These are phyloP conservation scores for Sylvicola fuscatus DNA, from an alignment of 2,888 invertebrate genomes.

Conservation along the genomic window DNA sequence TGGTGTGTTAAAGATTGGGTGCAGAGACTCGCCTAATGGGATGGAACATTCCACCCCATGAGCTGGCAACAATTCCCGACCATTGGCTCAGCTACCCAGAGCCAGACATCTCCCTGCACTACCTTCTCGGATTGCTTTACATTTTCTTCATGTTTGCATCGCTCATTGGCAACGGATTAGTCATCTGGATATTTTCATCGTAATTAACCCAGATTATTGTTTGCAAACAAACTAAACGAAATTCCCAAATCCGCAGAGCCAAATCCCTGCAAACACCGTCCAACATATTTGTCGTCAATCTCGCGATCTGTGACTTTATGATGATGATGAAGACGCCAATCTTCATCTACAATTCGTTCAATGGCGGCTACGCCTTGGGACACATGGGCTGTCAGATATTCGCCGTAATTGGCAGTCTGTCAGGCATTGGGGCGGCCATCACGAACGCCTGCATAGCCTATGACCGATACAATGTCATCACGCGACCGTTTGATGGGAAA, in stretches of 20 bases:
- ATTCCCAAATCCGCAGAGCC: constrained; percentile 14
- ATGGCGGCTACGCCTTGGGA: constrained; percentile 55
- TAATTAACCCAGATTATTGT: constrained; percentile 13
- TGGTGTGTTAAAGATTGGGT: constrained; percentile 8
- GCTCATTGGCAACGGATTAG: constrained; percentile 61
- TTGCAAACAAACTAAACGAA: background rate
- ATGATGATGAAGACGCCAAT: constrained; percentile 78
- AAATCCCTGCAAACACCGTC: constrained; percentile 36
- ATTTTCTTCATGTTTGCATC: constrained; percentile 51
- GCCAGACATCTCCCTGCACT: constrained; percentile 63
- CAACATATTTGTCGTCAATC: constrained; percentile 63
- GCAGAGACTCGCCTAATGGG: constrained; percentile 34
- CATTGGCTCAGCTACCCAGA: constrained; percentile 67
- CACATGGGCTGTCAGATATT: constrained; percentile 57
- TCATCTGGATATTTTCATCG: constrained; percentile 67
- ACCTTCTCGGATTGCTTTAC: constrained; percentile 57
- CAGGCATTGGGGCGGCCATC: constrained; percentile 58
- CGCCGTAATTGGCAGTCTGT: constrained; percentile 50
- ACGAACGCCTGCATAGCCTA: constrained; percentile 75
- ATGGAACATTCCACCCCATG: constrained; percentile 58
- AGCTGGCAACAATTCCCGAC: constrained; percentile 53
- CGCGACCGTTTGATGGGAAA: constrained; percentile 64
- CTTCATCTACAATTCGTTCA: constrained; percentile 67
- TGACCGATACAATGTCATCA: constrained; percentile 61
- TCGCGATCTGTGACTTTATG: constrained; percentile 64